phyloP scores from a whole-genome alignment of 2,888 invertebrate genomes.

The Hirtodrosophila confusa region DNA sequence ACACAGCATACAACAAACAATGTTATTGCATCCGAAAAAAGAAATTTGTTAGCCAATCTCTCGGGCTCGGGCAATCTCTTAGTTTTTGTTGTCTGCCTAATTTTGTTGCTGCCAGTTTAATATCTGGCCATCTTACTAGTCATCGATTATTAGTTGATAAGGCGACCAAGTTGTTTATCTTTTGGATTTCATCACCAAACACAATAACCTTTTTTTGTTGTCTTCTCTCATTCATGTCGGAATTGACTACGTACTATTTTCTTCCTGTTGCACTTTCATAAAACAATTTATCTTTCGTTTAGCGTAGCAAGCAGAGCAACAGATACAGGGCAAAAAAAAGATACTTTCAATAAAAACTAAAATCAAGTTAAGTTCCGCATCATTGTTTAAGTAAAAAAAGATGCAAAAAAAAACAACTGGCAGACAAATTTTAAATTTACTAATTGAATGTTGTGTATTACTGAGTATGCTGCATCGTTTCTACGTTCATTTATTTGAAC shows the following conservation, averaged over 20 bases:
- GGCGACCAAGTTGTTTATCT: conserved; percentile 34
- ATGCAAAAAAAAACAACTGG: conserved; percentile 26
- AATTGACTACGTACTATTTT: conserved; percentile 12
- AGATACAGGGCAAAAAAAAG: conserved; percentile 43
- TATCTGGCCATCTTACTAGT: conserved; percentile 25
- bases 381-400: conserved; percentile 54
- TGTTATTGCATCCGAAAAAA: neutral
- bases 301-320: conserved; percentile 28
- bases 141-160: conserved; percentile 26
- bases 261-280: conserved; percentile 47
- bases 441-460: conserved; percentile 71
- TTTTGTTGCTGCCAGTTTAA: conserved; percentile 23
- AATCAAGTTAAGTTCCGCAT: conserved; percentile 69
- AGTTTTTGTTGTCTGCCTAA: conserved; percentile 6
- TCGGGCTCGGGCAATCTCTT: neutral
- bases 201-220: conserved; percentile 32
- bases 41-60: conserved; percentile 1
- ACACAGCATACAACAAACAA: neutral
- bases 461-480: conserved; percentile 38
- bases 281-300: conserved; percentile 27
- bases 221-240: conserved; percentile 13
- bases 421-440: conserved; percentile 69
- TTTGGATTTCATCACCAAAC: conserved; percentile 43
- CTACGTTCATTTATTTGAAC: conserved; percentile 50
- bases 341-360: conserved; percentile 60